Evolutionary conservation across 2,113 vertebrate species (phyloP).

Genomic region (Callipepla californica): DNA sequence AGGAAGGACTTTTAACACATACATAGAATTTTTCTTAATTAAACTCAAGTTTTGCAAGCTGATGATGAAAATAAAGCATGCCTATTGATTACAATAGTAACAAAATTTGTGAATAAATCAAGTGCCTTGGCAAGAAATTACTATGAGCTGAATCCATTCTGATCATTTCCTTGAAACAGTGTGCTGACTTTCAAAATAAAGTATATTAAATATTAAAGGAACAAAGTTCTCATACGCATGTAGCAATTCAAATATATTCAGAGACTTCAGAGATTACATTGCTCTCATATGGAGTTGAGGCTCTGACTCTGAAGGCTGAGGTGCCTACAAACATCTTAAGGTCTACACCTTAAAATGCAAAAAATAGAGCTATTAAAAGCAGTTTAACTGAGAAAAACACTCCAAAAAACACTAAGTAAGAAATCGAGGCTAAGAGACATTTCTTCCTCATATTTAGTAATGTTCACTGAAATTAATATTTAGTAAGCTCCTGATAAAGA

Average conservation of each 20-base stretch:
- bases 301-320: not conserved
- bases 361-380: not conserved
- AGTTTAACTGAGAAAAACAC: not conserved
- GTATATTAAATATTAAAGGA: conserved; percentile 44
- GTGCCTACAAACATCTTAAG: not conserved
- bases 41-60: not conserved
- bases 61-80: not conserved
- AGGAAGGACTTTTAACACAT: not conserved
- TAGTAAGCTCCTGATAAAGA: not conserved
- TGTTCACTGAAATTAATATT: not conserved
- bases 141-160: not conserved
- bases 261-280: not conserved
- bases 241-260: not conserved
- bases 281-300: not conserved
- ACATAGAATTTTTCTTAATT: not conserved
- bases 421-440: not conserved
- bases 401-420: not conserved
- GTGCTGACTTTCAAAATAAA: not conserved
- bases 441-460: not conserved
- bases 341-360: not conserved
- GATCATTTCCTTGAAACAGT: not conserved
- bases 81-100: not conserved
- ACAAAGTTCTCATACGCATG: not conserved
- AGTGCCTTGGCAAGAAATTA: not conserved
- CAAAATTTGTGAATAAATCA: not conserved